A percentile compares a stretch with the other conserved stretches of the same genome.
Evolutionary conservation across 2,888 invertebrate species (phyloP).

Genomic region (Dioctria rufipes): DNA sequence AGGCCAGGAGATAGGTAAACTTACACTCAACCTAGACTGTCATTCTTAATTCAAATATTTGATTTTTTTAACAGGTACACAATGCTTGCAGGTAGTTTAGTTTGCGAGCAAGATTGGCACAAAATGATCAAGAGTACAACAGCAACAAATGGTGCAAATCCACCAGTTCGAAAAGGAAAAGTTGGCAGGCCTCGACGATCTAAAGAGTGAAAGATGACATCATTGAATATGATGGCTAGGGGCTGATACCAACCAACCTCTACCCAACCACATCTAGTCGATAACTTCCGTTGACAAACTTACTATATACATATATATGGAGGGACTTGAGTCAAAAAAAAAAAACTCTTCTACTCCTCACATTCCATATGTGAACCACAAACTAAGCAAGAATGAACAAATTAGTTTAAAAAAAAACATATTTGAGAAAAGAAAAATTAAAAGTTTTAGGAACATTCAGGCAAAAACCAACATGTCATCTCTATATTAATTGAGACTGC

Average conservation of each 20-base stretch:
- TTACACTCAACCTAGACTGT: conserved; percentile 16
- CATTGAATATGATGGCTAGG: conserved; percentile 4
- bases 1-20: conserved; percentile 88
- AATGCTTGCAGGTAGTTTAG: conserved; percentile 89
- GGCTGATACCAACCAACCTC: not conserved
- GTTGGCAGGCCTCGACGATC: conserved; percentile 87
- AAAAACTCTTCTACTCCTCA: conserved; percentile 29
- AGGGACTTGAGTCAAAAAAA: conserved; percentile 28
- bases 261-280: conserved; percentile 55
- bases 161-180: conserved; percentile 89
- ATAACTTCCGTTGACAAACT: conserved; percentile 56
- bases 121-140: conserved; percentile 87
- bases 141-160: conserved; percentile 76
- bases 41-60: not conserved
- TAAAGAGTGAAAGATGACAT: conserved; percentile 80
- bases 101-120: conserved; percentile 97
- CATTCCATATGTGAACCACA: conserved; percentile 52
- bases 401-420: conserved; percentile 42
- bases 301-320: conserved; percentile 17
- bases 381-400: conserved; percentile 38
- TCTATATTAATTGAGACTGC: not conserved
- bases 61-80: conserved; percentile 77
- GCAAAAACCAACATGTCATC: not conserved
- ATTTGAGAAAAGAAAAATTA: conserved; percentile 8
- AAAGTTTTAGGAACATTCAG: conserved; percentile 22